Evolutionary conservation across 2,113 vertebrate genomes (phyloP), one percentile per base, ranked within the genome.

Genomic region (Platycercus adscitus): DNA sequence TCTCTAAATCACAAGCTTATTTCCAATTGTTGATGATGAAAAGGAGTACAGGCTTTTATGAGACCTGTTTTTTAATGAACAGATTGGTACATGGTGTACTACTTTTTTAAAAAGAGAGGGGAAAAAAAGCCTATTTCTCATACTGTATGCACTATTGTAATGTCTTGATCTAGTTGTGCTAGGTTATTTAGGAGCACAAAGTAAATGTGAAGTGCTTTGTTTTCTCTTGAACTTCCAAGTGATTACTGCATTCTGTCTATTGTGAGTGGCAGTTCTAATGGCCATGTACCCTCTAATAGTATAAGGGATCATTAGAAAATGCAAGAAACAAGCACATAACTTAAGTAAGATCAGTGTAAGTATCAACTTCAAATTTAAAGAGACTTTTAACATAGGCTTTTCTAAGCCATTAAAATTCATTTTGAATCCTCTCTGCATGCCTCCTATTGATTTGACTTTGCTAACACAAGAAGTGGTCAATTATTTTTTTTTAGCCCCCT

Each of bases 221-320:
- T 95, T 97, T 97, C 81, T 44, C 75, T 63, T 96, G 95, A 96
- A 95, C 77, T 89, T 96, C 70, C 77, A 82, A 68, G 87, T 86
- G 92, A 96, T 98, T 97, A 89, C 91, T 92, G 82, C 80, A 69
- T 96, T 97, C 94, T 97, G 65, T 89, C 93, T 86, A 37, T 77
- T 63, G 89, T 96, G 97, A 97, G 94, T 96, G 96, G 72, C 96
- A 96, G 86, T 84, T 87, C 91, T 96, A 94, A 97, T 97, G 96
- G 83, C 88, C 85, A 12, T 66, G 89, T 89, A 71, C 4, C 13
- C 83, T 94, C 83, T 73, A 95, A 92, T 76, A 56, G 21, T 56
- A 28, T 93, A 81, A 96, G 95, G 90, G 66, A 86, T 96, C 96
- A 95, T 96, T 98, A 96, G 85, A 86, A 97, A 97, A 96, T 76